These are phyloP conservation scores for Hydroisotoma schaefferi DNA, from an alignment of 2,888 invertebrate genomes.

Conservation along the genomic window DNA sequence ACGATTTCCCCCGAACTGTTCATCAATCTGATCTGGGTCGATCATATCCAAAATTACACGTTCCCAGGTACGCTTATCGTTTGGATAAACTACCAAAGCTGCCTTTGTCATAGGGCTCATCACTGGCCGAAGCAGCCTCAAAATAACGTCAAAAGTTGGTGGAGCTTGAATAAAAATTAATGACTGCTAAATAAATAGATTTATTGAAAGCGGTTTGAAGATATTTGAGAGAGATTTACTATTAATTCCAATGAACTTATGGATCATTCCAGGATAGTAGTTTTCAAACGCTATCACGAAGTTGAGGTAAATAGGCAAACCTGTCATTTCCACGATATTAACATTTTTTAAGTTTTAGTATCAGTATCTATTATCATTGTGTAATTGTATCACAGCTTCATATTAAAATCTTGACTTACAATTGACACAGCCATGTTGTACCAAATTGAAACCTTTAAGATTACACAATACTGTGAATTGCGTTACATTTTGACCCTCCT, in stretches of 20 bases:
- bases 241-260: neutral
- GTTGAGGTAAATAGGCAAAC: neutral
- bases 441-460: slow-evolving; percentile 1
- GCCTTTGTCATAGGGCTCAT: neutral
- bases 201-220: too few relatives aligned
- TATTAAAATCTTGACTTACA: neutral
- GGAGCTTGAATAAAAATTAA: neutral
- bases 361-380: too few relatives aligned
- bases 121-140: neutral
- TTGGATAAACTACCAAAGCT: neutral
- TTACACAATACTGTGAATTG: neutral
- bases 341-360: too few relatives aligned
- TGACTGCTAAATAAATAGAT: too few relatives aligned
- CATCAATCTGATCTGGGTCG: neutral
- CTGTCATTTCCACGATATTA: too few relatives aligned
- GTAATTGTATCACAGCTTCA: too few relatives aligned
- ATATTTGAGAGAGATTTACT: too few relatives aligned
- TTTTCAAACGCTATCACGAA: too few relatives aligned
- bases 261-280: neutral
- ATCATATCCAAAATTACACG: neutral
- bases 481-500: neutral
- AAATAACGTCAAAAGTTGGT: neutral
- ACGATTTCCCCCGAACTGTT: neutral
- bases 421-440: neutral
- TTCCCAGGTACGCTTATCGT: neutral